Conservation (phyloP, 2,797 vertebrate species). For the Rhynchotus rufescens region DNA sequence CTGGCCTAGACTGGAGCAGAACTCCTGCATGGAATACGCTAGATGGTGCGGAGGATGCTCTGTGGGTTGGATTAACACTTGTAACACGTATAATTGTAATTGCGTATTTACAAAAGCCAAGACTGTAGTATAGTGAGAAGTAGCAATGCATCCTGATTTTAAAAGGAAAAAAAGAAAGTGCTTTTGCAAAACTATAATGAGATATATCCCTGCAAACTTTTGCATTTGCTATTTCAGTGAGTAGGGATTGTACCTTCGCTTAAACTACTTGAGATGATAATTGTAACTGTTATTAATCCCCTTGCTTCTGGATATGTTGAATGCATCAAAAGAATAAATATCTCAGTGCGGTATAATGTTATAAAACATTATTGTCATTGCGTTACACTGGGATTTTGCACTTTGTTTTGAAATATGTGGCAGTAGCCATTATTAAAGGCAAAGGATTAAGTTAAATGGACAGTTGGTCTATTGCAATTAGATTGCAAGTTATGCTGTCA, state of each 20-base stretch:
- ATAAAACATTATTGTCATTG: constrained; percentile 10
- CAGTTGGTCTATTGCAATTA: neutral
- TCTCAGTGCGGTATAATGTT: neutral
- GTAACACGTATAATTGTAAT: neutral
- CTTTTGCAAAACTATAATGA: neutral
- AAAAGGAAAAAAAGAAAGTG: neutral
- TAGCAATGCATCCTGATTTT: neutral
- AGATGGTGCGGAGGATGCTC: neutral
- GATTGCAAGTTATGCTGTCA: neutral
- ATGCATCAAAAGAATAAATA: neutral
- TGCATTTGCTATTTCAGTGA: accelerated
- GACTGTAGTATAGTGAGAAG: neutral
- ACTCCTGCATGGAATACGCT: neutral
- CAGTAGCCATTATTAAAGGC: neutral
- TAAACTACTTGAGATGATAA: neutral
- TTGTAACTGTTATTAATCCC: neutral
- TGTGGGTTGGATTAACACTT: neutral
- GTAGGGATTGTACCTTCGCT: neutral
- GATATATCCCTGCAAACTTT: neutral
- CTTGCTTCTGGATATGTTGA: neutral
- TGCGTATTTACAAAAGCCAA: neutral
- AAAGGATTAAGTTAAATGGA: constrained; percentile 6
- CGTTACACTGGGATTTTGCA: constrained; percentile 7
- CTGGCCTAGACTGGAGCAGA: neutral
- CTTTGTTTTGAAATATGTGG: constrained; percentile 23